Evolutionary conservation across 1,140 invertebrate species (phyloP), one percentile per base, ranked within the genome.

Genomic region (Zaprionus ghesquierei): DNA sequence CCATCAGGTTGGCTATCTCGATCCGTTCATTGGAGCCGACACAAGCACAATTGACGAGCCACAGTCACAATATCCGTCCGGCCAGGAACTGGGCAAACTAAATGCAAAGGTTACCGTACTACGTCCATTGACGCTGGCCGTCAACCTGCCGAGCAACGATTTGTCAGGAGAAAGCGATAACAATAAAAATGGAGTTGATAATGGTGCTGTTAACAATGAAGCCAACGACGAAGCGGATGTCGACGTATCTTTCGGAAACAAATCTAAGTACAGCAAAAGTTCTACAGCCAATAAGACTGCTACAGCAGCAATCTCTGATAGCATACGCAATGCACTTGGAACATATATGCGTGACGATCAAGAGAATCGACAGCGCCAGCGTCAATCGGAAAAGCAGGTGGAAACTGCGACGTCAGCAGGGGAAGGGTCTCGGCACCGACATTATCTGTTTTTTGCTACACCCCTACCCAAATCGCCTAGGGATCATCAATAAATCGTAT

Each of bases 331-430:
- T 77, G 46, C 65, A 18, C 55, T 89, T 0, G 75, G 81, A 27
- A 50, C 59, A 9, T 90, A 77, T 20, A 84, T 89, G 79, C 79
- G 69, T n/a, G 81, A 91, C 54, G 85, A 91, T 81, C 53, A 6
- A 5, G 27, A 38, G 10, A 87, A 38, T 6, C 50, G 23, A 5
- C 38, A 56, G 58, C 76, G 77, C 2, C 69, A 81, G 33, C 81
- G 85, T 0, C 66, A 73, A 18, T 38, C 63, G 6, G 63, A 60
- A 20, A 23, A 54, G 12, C 22, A 13, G 20, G 15, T 10, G 31
- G 66, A 71, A 23, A 10, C 38, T n/a, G 33, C 5, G 3, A 54
- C 38, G 12, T 27, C 29, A 29, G 44, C n/a, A 0, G 69, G 12
- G 13, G 44, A 53, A 6, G 66, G 55, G 23, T 77, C 79, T 8